Base-by-base conservation (phyloP, 2,113 vertebrate species). In the Periophthalmodon schlosseri region DNA sequence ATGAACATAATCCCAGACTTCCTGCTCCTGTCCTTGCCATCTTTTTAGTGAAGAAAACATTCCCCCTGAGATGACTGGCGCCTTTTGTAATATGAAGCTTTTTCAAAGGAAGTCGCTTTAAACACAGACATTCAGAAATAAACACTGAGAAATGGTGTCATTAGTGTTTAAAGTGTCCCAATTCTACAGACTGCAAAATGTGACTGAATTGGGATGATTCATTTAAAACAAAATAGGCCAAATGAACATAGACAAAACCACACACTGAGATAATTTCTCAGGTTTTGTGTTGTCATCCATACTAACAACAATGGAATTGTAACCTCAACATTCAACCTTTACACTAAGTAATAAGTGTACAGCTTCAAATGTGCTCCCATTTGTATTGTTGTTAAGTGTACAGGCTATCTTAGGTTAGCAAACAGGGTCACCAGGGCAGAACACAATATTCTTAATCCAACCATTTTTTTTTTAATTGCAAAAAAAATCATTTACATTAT, bases 1-100 rank as follows among this genome's bases (percentile, higher is more conserved):
- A 89, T 81, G 76, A 81, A 78, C 76, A 79, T 89, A 91, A 91
- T 91, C 87, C 77, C 76, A 54, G 56, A 85, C 79, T 84, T 88
- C 77, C 79, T 79, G 81, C 70, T 66, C 77, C 39, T 61, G 64
- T 70, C 69, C 24, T 13, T 57, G 54, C 80, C 64, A 21, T 72
- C 69, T 74, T 68, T 46, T 23, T 68, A 44, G 36, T 71, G 44
- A 68, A 70, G 68, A 86, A 76, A 86, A 81, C 70, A 76, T 69
- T 54, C 57, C 15, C 28, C 20, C 20, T n/a, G 79, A 87, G 16
- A 39, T 72, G 70, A 85, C 69, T 84, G 66, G 24, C 44, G 36
- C 44, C 46, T 5, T 57, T 69, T 63, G 44, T 71, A 15, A 79
- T 68, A 24, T 7, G 10, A 46, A 68, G 36, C 74, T 2, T n/a